Evolutionary conservation across 2,797 vertebrate genomes (phyloP), one percentile per base, ranked within the genome.

Genomic region (Rachycentron canadum): DNA sequence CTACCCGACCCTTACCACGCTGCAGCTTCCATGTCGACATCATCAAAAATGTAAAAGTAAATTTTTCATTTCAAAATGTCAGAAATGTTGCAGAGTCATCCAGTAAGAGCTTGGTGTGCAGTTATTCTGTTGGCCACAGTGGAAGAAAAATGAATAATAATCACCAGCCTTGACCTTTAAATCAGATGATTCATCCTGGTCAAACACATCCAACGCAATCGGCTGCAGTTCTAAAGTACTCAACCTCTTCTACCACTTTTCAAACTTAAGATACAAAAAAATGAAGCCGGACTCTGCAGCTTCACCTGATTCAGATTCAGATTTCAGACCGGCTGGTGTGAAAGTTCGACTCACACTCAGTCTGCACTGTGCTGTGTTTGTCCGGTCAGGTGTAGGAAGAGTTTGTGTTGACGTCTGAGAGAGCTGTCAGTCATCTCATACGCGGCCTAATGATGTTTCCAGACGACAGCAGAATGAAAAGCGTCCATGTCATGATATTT

Each of bases 351-450:
- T n/a, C n/a, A n/a, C n/a, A 7, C 7, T 32, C n/a, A 30, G 23
- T 26, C 5, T 6, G 32, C 25, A n/a, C 8, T n/a, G n/a, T 26
- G 47, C 38, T 25, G 38, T 23, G 66, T 81, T 69, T 47, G 53
- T 80, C 70, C 59, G 52, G 49, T 78, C 62, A 25, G 69, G 26
- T 47, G 64, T 1, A 1, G 3, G 30, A 17, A 25, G 38, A 56
- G 23, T 25, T 21, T 36, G 3, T 34, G 55, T n/a, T 30, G 58
- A 30, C 11, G 50, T 73, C 62, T 78, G 67, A 64, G 23, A 50
- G 26, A 45, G 66, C 81, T 62, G 72, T 84, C 79, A 68, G 4
- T 86, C 72, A 68, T 28, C 49, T 57, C 30, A 7, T 56, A 11
- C 53, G 36, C 32, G 32, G 23, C 30, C n/a, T 70, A 68, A 73